Evolutionary conservation across 2,113 vertebrate genomes (phyloP), one percentile per base, ranked within the genome.

Genomic region (Trichechus manatus): DNA sequence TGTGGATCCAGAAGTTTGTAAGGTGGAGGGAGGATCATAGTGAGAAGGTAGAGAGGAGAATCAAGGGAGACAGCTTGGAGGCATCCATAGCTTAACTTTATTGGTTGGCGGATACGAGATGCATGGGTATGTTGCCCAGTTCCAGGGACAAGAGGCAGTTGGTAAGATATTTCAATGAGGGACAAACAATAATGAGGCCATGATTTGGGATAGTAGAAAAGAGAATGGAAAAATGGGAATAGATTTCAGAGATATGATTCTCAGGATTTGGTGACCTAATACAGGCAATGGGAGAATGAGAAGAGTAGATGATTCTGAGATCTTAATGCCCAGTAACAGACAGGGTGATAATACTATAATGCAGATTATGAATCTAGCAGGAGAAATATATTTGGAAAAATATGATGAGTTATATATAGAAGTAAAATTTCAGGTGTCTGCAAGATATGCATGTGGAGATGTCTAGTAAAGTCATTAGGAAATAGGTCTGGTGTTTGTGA

Each of bases 351-450:
- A 80, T 68, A 84, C 13, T 91, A 36, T 22, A 91, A 31, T 82
- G n/a, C 36, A 85, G n/a, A 89, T 27, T 81, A 44, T 36, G 29
- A 85, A 75, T 85, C 47, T 85, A 95, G 61, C 17, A 87, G 29
- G 9, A 95, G 36, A 85, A 88, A 88, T 68, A 53, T 66, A 93
- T 87, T 93, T 95, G 39, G 47, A 81, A 86, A 95, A 88, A 80
- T 80, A 84, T 84, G 59, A 23, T 78, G 77, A 90, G 68, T 70
- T 82, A 70, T 70, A 6, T 53, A 42, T 61, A 88, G 8, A 97
- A 95, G 64, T 47, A 87, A 61, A 15, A 86, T 47, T 95, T 80
- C 31, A 50, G 53, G 84, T 91, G 13, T 9, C 59, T 78, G 4
- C 29, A 68, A 84, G 25, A 74, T 56, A 59, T 74, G 25, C 25